phyloP scores from a whole-genome alignment of 2,113 vertebrate species.

The Sceloporus tristichus region DNA sequence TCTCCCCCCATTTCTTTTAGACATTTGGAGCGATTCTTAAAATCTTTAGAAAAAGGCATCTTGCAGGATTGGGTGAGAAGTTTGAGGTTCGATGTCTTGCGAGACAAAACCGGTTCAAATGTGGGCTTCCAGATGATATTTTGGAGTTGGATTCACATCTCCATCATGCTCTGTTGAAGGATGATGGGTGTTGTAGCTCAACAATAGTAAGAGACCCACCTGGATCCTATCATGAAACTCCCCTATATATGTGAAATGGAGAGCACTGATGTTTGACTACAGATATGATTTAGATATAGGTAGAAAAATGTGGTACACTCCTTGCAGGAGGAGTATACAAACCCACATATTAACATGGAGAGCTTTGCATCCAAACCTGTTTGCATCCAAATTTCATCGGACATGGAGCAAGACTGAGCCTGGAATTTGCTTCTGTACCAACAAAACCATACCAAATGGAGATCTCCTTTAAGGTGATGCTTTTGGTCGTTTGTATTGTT shows the following conservation, averaged over 20 bases:
- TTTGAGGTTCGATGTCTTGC: not conserved
- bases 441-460: too few species aligned
- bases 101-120: not conserved
- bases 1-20: not conserved
- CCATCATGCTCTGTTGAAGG: too few species aligned
- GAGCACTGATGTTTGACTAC: too few species aligned
- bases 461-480: too few species aligned
- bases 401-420: too few species aligned
- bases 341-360: too few species aligned
- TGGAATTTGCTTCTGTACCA: too few species aligned
- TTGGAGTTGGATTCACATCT: not conserved
- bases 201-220: not conserved
- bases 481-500: too few species aligned
- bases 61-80: not conserved
- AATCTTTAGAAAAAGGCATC: too few species aligned
- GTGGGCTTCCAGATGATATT: not conserved
- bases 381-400: too few species aligned
- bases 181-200: not conserved
- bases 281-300: not conserved
- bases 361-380: too few species aligned
- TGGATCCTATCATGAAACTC: not conserved
- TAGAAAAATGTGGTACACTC: not conserved
- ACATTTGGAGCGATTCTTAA: fast-evolving
- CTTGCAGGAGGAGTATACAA: not conserved
- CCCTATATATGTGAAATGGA: not conserved